Conservation (phyloP, 2,797 vertebrate species). For the Valencia hispanica region DNA sequence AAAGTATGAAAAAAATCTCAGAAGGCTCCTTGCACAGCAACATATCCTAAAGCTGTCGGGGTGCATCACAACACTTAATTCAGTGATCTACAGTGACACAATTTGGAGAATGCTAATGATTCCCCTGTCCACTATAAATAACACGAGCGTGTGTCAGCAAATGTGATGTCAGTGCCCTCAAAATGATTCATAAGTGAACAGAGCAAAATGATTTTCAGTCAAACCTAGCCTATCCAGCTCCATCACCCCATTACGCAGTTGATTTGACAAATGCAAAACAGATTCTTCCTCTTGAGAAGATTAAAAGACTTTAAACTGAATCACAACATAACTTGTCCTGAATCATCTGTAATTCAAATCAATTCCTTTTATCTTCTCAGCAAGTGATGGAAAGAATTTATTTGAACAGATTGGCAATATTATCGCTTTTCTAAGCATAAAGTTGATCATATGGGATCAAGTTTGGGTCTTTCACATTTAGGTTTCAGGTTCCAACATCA, state of each 20-base stretch:
- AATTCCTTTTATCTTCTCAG: slow-evolving; percentile 47
- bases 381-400: slow-evolving; percentile 6
- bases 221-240: slow-evolving; percentile 28
- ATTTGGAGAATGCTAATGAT: slow-evolving; percentile 37
- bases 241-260: slow-evolving; percentile 13
- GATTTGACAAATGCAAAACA: slow-evolving; percentile 37
- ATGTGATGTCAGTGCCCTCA: slow-evolving; percentile 6
- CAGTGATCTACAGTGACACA: slow-evolving; percentile 33
- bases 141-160: slow-evolving; percentile 18
- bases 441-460: background rate
- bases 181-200: slow-evolving; percentile 30
- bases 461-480: background rate
- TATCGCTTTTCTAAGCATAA: background rate
- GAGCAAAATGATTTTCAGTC: slow-evolving; percentile 22
- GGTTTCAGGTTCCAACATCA: background rate
- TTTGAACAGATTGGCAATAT: slow-evolving; percentile 11
- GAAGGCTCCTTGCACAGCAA: slow-evolving; percentile 21
- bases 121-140: slow-evolving; percentile 39
- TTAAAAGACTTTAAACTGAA: slow-evolving; percentile 49
- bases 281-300: slow-evolving; percentile 44
- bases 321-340: slow-evolving; percentile 32
- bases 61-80: slow-evolving; percentile 33
- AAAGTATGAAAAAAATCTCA: slow-evolving; percentile 38
- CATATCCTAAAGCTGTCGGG: slow-evolving; percentile 36
- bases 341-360: slow-evolving; percentile 41